phyloP scores from a whole-genome alignment of 2,888 invertebrate species.

The Neelides folsomi region DNA sequence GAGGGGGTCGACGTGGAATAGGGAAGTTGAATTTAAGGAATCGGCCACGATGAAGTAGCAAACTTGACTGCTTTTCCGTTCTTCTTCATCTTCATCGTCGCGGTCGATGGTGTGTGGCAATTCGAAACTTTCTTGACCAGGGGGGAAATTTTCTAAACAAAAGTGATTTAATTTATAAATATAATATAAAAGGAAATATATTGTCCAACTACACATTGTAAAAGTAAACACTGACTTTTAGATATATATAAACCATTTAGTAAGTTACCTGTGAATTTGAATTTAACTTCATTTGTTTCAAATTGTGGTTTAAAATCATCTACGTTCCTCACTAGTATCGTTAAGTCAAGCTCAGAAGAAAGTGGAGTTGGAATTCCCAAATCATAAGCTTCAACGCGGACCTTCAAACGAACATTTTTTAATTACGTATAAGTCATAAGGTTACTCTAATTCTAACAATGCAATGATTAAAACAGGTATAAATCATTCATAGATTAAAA shows the following conservation, averaged over 20 bases:
- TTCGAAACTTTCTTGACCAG: slow-evolving; percentile 52
- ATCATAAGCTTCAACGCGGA: slow-evolving; percentile 79
- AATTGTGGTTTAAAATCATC: slow-evolving; percentile 83
- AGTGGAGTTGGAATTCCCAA: slow-evolving; percentile 73
- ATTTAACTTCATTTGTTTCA: slow-evolving; percentile 52
- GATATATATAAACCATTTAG: no score
- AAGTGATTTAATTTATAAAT: not conserved
- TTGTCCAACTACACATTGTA: no score
- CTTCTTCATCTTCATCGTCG: slow-evolving; percentile 70
- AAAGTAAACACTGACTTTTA: not conserved
- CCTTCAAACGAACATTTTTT: slow-evolving; percentile 42
- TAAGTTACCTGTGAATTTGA: slow-evolving; percentile 60
- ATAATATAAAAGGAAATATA: no score
- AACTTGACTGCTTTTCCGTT: slow-evolving; percentile 61
- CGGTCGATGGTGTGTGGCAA: slow-evolving; percentile 71
- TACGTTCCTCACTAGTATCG: slow-evolving; percentile 73
- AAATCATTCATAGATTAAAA: no score
- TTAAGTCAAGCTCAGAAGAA: slow-evolving; percentile 73
- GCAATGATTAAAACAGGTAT: no score
- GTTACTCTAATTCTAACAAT: not conserved
- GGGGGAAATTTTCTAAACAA: slow-evolving; percentile 45
- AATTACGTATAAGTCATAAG: not conserved
- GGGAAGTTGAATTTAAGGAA: slow-evolving; percentile 48
- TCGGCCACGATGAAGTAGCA: slow-evolving; percentile 86
- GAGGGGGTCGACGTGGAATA: slow-evolving; percentile 57